These are phyloP conservation scores for Coendou prehensilis DNA, from an alignment of 2,797 vertebrate genomes.

Conservation along the genomic window DNA sequence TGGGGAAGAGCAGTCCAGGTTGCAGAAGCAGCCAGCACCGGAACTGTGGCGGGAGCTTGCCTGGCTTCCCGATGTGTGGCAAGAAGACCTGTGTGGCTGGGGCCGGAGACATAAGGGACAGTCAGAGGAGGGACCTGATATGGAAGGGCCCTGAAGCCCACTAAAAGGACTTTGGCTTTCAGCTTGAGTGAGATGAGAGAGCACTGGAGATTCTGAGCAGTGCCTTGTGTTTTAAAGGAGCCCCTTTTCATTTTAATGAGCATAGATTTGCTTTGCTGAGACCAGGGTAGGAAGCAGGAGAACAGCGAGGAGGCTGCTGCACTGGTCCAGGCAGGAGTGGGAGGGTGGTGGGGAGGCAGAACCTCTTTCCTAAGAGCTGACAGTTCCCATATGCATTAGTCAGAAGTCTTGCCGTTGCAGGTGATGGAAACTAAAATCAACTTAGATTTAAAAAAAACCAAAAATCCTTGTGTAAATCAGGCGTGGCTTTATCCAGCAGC, in stretches of 20 bases:
- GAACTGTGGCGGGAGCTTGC: neutral
- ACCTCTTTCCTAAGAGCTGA: neutral
- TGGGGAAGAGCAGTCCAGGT: neutral
- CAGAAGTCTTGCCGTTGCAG: neutral
- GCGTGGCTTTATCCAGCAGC: neutral
- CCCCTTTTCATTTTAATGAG: neutral
- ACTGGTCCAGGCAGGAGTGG: neutral
- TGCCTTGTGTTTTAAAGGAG: neutral
- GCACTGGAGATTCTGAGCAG: neutral
- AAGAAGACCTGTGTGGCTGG: neutral
- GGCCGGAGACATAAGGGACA: too few species aligned
- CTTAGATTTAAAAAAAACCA: neutral
- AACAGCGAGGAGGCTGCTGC: neutral
- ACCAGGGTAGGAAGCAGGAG: neutral
- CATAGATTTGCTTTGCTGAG: rapidly evolving
- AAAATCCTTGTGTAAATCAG: neutral
- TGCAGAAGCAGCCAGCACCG: neutral
- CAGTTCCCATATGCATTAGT: too few species aligned
- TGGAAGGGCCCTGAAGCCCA: neutral
- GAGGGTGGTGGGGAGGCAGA: rapidly evolving
- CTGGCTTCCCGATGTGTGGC: neutral
- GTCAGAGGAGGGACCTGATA: neutral
- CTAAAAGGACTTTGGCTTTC: neutral
- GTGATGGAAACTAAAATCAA: neutral
- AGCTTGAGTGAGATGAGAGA: neutral